Evolutionary conservation across 2,113 vertebrate species (phyloP), one percentile per base, ranked within the genome.

Genomic region (Rafetus swinhoei): DNA sequence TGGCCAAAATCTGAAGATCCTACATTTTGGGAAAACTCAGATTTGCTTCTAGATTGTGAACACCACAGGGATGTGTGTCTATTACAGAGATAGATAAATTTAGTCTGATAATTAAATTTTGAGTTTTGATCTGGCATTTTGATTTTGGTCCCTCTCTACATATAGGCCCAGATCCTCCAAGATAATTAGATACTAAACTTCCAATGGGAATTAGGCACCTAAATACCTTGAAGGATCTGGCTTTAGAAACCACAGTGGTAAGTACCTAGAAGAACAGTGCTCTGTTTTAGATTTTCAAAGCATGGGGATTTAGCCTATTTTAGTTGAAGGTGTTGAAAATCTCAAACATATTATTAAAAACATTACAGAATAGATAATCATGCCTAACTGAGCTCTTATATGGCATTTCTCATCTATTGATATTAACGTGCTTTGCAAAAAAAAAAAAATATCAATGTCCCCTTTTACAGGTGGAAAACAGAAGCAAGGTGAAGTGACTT

Each of bases 391-490:
- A 1, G 1, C 32, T 72, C 32, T 72, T n/a, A 72, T 21, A 29
- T 72, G n/a, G n/a, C 16, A 19, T 72, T 72, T 72, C 35, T 35
- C 65, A 22, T 35, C 7, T 50, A 83, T 27, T 29, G 25, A 10
- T 87, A 50, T 0, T 0, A 2, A 35, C 0, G 2, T 13, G 19
- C 22, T 11, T 80, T 83, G 4, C 35, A 87, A 90, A 81, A 57
- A 9, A 45, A 91, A 32, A 7, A 25, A 16, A 50, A 74, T 18
- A 15, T 39, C 13, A 88, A 39, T 11, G 57, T 25, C 45, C 9
- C 19, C 35, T 1, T 11, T 9, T 2, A 4, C 59, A 0, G 0
- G 18, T 1, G 3, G 11, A 19, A 79, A 6, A 16, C 11, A 76
- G 57, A 45, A 93, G 7, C 65, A 52, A 7, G 91, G 60, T 74